A percentile compares a stretch with the other conserved stretches of the same genome.
Evolutionary conservation across 2,888 invertebrate genomes (phyloP).

Genomic region (Spatulosminthurus flaviceps): DNA sequence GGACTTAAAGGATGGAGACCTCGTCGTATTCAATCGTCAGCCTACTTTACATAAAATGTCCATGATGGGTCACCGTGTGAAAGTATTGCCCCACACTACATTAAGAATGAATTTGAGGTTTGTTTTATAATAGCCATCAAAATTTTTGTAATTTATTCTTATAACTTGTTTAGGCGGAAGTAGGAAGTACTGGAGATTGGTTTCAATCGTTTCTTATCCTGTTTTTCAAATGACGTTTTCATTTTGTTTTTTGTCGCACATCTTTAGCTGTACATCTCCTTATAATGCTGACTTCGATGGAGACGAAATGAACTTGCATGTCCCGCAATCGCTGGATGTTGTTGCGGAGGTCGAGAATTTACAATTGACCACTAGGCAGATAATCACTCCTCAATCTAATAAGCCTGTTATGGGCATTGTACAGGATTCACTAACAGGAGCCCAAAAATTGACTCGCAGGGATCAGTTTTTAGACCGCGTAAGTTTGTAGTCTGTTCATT

Average conservation of each 20-base stretch:
- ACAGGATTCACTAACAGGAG: slow-evolving; percentile 95
- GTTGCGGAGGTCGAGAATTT: slow-evolving; percentile 97
- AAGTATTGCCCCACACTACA: slow-evolving; percentile 98
- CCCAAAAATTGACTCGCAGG: slow-evolving; percentile 98
- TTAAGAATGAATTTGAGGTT: slow-evolving; percentile 95
- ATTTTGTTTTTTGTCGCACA: background rate
- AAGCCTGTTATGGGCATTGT: slow-evolving; percentile 99
- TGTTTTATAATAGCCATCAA: background rate
- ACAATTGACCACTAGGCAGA: slow-evolving; percentile 94
- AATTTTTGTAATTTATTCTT: too few species aligned
- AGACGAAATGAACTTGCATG: slow-evolving; percentile 99
- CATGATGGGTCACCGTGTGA: slow-evolving; percentile 99
- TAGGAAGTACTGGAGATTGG: too few species aligned
- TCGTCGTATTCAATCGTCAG: slow-evolving; percentile 98
- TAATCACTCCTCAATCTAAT: slow-evolving; percentile 98
- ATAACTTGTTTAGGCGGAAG: too few species aligned
- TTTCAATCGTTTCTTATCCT: too few species aligned
- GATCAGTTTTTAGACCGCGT: slow-evolving; percentile 82
- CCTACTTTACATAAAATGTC: slow-evolving; percentile 99
- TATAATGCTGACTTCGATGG: slow-evolving; percentile 99
- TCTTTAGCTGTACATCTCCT: slow-evolving; percentile 88
- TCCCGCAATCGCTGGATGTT: slow-evolving; percentile 98
- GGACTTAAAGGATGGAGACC: slow-evolving; percentile 96
- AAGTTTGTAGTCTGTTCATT: too few species aligned
- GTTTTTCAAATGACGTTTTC: too few species aligned